Percentiles rank a stretch among this genome's conserved stretches.
Evolutionary conservation across 2,797 vertebrate species (phyloP).

Genomic region (Lindbergichthys nudifrons): DNA sequence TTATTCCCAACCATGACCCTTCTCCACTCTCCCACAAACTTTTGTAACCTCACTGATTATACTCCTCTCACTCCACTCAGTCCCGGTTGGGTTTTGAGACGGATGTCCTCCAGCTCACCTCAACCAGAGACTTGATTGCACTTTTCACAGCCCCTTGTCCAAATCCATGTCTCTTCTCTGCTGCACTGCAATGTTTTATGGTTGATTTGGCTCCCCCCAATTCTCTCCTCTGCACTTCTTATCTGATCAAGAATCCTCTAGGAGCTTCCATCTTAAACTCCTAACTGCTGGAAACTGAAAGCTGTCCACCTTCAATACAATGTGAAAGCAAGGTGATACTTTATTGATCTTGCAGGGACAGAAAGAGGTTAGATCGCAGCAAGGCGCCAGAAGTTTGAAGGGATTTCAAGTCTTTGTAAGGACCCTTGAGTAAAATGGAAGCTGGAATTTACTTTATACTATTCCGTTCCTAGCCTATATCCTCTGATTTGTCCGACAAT

Average conservation of each 20-base stretch:
- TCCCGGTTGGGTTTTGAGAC: conserved; percentile 44
- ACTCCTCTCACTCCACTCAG: conserved; percentile 45
- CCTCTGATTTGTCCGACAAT: conserved; percentile 25
- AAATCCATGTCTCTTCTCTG: conserved; percentile 51
- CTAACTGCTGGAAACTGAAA: conserved; percentile 19
- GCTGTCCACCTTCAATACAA: conserved; percentile 41
- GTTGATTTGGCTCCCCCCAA: conserved; percentile 14
- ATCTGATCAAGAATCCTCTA: conserved; percentile 36
- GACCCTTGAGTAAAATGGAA: conserved; percentile 36
- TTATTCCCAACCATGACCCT: conserved; percentile 51
- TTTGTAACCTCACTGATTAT: conserved; percentile 65
- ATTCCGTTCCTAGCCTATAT: conserved; percentile 21
- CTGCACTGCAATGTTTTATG: conserved; percentile 31
- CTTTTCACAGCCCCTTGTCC: conserved; percentile 46
- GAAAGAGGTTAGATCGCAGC: conserved; percentile 44
- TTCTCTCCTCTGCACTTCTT: conserved; percentile 30
- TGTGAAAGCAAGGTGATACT: conserved; percentile 55
- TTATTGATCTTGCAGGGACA: conserved; percentile 52
- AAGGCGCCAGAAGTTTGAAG: conserved; percentile 29
- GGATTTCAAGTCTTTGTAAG: conserved; percentile 44
- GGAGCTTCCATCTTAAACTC: conserved; percentile 19
- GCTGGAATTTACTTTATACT: conserved; percentile 17
- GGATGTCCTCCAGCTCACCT: conserved; percentile 70
- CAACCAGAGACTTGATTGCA: conserved; percentile 56
- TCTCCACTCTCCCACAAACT: conserved; percentile 64